These are phyloP conservation scores for Leptopterna dolabrata DNA, from an alignment of 2,888 invertebrate genomes.

Conservation along the genomic window DNA sequence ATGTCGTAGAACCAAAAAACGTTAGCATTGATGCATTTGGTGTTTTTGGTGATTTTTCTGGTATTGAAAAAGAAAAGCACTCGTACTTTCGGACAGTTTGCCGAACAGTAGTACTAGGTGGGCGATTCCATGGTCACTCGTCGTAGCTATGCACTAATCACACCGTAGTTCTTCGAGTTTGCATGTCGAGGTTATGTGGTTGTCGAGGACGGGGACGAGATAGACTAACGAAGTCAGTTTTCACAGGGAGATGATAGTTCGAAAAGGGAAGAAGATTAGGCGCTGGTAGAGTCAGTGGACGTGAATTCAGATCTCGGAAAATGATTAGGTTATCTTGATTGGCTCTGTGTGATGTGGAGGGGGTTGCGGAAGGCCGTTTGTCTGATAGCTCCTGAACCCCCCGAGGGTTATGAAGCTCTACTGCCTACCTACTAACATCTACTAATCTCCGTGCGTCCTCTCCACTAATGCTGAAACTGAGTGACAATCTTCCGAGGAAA, in stretches of 20 bases:
- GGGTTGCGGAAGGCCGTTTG: not conserved
- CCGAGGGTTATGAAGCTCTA: not conserved
- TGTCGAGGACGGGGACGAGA: not conserved
- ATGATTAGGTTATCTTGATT: slow-evolving; percentile 21
- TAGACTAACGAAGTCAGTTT: slow-evolving; percentile 14
- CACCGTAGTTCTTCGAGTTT: no score
- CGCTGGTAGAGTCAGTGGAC: not conserved
- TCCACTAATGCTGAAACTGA: not conserved
- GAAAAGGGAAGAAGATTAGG: not conserved
- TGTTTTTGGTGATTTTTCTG: no score
- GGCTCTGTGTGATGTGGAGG: not conserved
- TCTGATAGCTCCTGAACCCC: not conserved
- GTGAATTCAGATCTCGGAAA: not conserved
- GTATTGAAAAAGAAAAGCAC: no score
- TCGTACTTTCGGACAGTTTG: no score
- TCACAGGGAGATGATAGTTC: not conserved
- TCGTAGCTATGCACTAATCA: no score
- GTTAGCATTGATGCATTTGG: no score
- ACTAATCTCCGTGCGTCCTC: not conserved
- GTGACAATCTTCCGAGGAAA: not conserved
- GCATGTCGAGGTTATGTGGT: no score
- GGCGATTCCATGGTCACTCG: no score
- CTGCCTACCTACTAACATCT: not conserved
- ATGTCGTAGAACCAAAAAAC: no score
- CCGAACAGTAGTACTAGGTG: no score